Evolutionary conservation across 2,113 vertebrate genomes (phyloP), one percentile per base, ranked within the genome.

Genomic region (Rhynchomys soricoides): DNA sequence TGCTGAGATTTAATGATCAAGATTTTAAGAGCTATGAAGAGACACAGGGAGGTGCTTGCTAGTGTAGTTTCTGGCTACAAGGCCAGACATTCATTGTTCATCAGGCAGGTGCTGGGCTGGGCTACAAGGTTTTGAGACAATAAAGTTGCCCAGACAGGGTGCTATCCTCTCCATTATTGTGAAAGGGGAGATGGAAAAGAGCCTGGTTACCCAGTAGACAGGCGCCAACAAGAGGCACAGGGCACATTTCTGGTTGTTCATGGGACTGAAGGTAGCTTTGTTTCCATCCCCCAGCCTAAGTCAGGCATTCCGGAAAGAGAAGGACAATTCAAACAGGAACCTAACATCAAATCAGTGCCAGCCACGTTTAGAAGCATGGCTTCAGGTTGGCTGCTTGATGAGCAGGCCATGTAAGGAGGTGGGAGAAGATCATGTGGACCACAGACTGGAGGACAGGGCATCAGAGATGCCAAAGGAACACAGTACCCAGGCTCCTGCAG

Each of bases 351-450:
- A 6, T 73, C 26, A 92, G n/a, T 70, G 22, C 0, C 1, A 6
- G 17, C 3, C 0, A 5, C 0, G 6, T 3, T 5, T 3, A 3
- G 13, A 3, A 64, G 2, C 50, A 4, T 3, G 52, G 29, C 13
- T 52, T 82, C 52, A 43, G 26, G 22, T 43, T 34, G 4, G 79
- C 15, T 68, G 13, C 15, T 45, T 17, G 50, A 55, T 22, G 50
- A 64, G 45, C 3, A 45, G 48, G 22, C 16, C 34, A 7, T 1
- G 3, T 15, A 52, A 43, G 43, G 3, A 74, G 66, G 29, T 3
- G 10, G 1, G 2, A 24, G 24, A 57, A 45, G 26, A 66, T 29
- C 59, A 12, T 0, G 1, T 15, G 48, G 21, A 43, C 34, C 7
- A 7, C 4, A 82, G 70, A 12, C 43, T 45, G 29, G 50, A 52